Evolutionary conservation across 2,113 vertebrate species (phyloP).

Genomic region (Gymnobelideus leadbeateri): DNA sequence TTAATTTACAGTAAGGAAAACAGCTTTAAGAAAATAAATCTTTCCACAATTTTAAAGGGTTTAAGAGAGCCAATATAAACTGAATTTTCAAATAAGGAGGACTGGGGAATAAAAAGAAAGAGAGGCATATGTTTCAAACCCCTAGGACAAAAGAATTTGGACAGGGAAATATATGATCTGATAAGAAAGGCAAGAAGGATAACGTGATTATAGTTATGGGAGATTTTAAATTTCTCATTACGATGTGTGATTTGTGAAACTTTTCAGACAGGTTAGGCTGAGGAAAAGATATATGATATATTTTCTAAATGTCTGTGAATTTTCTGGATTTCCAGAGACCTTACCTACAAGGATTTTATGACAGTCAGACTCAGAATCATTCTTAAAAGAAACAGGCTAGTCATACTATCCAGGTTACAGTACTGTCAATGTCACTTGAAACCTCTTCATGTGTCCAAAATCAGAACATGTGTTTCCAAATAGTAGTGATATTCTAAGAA

Average conservation of each 20-base stretch:
- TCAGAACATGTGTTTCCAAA: constrained; percentile 18
- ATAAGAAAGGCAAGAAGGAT: constrained; percentile 30
- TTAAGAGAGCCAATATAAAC: constrained; percentile 22
- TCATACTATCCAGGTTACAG: constrained; percentile 22
- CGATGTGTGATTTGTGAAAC: constrained; percentile 61
- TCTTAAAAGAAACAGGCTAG: constrained; percentile 5
- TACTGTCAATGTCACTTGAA: constrained; percentile 50
- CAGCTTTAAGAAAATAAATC: constrained; percentile 29
- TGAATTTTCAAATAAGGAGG: not conserved
- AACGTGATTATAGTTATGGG: constrained; percentile 31
- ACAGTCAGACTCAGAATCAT: not conserved
- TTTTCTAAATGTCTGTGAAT: constrained; percentile 67
- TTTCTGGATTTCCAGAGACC: constrained; percentile 48
- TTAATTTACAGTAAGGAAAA: constrained; percentile 44
- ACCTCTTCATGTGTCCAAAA: constrained; percentile 29
- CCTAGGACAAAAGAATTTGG: constrained; percentile 41
- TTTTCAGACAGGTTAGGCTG: constrained; percentile 54
- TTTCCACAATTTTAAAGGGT: constrained; percentile 50
- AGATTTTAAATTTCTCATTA: constrained; percentile 48
- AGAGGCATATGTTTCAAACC: not conserved
- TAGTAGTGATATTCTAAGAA: constrained; percentile 40
- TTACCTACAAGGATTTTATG: constrained; percentile 46
- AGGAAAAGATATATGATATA: constrained; percentile 50
- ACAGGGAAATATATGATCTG: constrained; percentile 47
- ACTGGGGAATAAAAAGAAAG: not conserved